Conservation (phyloP, 2,797 vertebrate species). For the Erethizon dorsatum region DNA sequence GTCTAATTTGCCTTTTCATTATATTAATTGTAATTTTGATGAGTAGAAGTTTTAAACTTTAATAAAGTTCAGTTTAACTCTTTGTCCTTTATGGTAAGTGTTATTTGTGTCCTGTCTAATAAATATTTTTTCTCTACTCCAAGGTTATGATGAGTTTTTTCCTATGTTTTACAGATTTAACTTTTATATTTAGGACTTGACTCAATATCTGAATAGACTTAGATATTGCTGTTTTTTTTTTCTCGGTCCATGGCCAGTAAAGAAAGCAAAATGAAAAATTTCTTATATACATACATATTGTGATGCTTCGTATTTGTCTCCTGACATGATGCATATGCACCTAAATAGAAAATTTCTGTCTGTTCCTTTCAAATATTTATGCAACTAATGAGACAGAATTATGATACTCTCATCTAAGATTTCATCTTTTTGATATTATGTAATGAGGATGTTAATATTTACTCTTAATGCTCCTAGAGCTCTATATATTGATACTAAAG, state of each 20-base stretch:
- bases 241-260: neutral
- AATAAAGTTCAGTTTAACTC: neutral
- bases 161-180: neutral
- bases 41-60: slow-evolving; percentile 26
- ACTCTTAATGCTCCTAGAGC: neutral
- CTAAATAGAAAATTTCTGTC: neutral
- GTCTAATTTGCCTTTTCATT: slow-evolving; percentile 3
- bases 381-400: neutral
- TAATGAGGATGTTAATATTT: neutral
- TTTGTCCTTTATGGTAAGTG: neutral
- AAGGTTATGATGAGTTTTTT: neutral
- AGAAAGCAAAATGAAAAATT: slow-evolving; percentile 42
- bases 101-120: neutral
- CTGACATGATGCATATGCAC: neutral
- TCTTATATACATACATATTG: neutral
- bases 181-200: slow-evolving; percentile 27
- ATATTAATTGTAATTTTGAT: slow-evolving; percentile 1
- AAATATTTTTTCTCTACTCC: neutral
- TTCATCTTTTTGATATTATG: neutral
- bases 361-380: neutral
- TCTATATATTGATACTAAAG: neutral
- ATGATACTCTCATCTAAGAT: neutral
- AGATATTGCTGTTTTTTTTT: neutral
- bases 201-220: neutral
- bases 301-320: neutral